Percentiles rank a stretch among this genome's conserved stretches.
Evolutionary conservation across 2,888 invertebrate genomes (phyloP).

Genomic region (Ectemnius continuus): DNA sequence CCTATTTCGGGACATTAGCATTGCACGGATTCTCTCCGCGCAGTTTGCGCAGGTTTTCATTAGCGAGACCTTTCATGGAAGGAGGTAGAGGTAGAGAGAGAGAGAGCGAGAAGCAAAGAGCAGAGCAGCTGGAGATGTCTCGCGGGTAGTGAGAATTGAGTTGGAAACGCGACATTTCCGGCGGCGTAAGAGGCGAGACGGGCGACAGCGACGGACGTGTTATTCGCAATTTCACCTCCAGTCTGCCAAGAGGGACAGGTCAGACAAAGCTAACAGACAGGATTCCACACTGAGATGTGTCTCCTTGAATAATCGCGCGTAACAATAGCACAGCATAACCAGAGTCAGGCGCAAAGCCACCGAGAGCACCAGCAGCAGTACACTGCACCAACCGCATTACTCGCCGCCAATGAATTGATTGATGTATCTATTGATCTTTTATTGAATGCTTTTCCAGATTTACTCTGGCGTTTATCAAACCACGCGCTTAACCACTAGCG

Average conservation of each 20-base stretch:
- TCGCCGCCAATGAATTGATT: conserved; percentile 4
- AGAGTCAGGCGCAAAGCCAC: conserved; percentile 24
- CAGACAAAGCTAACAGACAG: conserved; percentile 57
- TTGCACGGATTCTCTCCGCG: too few relatives aligned
- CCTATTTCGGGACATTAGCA: too few relatives aligned
- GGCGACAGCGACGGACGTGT: conserved; percentile 39
- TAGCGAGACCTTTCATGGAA: too few relatives aligned
- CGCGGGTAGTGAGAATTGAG: conserved; percentile 44
- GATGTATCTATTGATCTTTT: conserved; percentile 21
- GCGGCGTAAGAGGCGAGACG: conserved; percentile 27
- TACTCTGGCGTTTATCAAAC: neutral
- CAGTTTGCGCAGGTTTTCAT: too few relatives aligned
- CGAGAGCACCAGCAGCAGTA: conserved; percentile 22
- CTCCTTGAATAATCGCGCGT: conserved; percentile 59
- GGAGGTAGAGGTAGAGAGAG: too few relatives aligned
- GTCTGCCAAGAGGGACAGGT: conserved; percentile 53
- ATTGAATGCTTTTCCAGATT: conserved; percentile 6
- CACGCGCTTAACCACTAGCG: neutral
- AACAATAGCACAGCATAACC: conserved; percentile 48
- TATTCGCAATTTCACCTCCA: conserved; percentile 50
- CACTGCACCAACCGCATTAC: conserved; percentile 17
- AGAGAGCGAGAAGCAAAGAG: too few relatives aligned
- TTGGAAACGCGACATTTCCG: conserved; percentile 53
- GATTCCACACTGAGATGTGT: conserved; percentile 48
- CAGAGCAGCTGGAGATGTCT: conserved; percentile 34